These are phyloP conservation scores for Drosophila anceps DNA, from an alignment of 2,888 invertebrate genomes.

Conservation along the genomic window DNA sequence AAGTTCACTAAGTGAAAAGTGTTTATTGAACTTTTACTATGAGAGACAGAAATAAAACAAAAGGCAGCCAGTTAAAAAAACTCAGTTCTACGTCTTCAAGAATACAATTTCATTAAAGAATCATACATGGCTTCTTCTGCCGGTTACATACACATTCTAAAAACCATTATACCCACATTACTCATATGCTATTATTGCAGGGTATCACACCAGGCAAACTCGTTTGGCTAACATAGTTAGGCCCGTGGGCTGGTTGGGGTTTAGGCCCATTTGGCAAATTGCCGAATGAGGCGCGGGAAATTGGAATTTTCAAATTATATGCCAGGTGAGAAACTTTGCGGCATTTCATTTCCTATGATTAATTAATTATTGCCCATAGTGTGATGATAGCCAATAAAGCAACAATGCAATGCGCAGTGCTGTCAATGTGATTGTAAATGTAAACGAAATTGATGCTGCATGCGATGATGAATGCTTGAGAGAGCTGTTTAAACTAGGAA, in stretches of 20 bases:
- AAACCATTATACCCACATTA: background rate
- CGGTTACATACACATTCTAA: background rate
- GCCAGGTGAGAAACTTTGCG: slow-evolving; percentile 76
- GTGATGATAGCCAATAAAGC: slow-evolving; percentile 59
- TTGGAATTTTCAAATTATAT: slow-evolving; percentile 68
- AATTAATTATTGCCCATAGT: slow-evolving; percentile 67
- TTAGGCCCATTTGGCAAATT: slow-evolving; percentile 62
- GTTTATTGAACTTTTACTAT: too few relatives aligned
- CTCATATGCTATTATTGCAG: background rate
- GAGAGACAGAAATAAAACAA: too few relatives aligned
- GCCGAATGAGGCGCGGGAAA: slow-evolving; percentile 71
- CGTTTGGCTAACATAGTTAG: slow-evolving; percentile 1
- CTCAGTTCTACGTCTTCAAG: too few relatives aligned
- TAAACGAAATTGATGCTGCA: slow-evolving; percentile 12
- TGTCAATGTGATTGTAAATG: slow-evolving; percentile 28
- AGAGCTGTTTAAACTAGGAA: background rate
- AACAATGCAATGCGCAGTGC: slow-evolving; percentile 15
- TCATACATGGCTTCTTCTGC: too few relatives aligned
- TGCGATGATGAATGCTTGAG: background rate
- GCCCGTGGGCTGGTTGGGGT: background rate
- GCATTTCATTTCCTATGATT: slow-evolving; percentile 79
- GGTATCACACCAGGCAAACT: slow-evolving; percentile 40
- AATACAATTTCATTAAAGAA: too few relatives aligned
- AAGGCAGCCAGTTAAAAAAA: too few relatives aligned
- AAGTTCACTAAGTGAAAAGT: too few relatives aligned